Evolutionary conservation across 2,113 vertebrate genomes (phyloP), one percentile per base, ranked within the genome.

Genomic region (Caranx ignobilis): DNA sequence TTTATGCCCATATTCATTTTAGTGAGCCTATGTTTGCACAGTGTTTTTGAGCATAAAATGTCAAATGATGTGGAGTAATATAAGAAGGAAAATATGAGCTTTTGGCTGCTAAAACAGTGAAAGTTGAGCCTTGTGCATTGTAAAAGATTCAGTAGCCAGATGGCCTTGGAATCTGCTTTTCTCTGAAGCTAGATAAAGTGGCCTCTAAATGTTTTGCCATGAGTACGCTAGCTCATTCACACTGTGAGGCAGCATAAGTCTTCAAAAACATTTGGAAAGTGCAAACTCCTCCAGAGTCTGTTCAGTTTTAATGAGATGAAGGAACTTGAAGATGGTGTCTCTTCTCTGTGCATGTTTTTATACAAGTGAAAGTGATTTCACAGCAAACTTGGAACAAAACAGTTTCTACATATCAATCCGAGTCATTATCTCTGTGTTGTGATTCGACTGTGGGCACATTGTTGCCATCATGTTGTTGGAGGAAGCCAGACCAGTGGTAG

Each of bases 71-170:
- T 68, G 32, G 56, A 76, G 66, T 60, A 6, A 50, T 64, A 68
- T 76, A 54, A 39, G n/a, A 62, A 57, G 63, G 59, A 73, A 71
- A 69, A 6, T 55, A 10, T 60, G 39, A 15, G 50, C 79, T 77
- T 73, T 26, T 79, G 57, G 80, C 83, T 79, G 63, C 18, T 75
- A 48, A 78, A 72, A 70, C 12, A 26, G 81, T 77, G 69, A 35
- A 69, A 69, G 48, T 64, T 80, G 79, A 83, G 78, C 64, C 47
- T 48, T 65, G 81, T 87, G 81, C 71, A 61, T 77, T 91, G 84
- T 94, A 87, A 93, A 92, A 89, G 89, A 93, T 93, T 92, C 83
- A 93, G 85, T 63, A 83, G 86, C 85, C 93, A 93, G 87, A 92
- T 94, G 90, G 92, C 81, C 80, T 55, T 21, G 57, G 73, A 91